These are phyloP conservation scores for Eledona agricola DNA, from an alignment of 2,888 invertebrate species.

Conservation along the genomic window DNA sequence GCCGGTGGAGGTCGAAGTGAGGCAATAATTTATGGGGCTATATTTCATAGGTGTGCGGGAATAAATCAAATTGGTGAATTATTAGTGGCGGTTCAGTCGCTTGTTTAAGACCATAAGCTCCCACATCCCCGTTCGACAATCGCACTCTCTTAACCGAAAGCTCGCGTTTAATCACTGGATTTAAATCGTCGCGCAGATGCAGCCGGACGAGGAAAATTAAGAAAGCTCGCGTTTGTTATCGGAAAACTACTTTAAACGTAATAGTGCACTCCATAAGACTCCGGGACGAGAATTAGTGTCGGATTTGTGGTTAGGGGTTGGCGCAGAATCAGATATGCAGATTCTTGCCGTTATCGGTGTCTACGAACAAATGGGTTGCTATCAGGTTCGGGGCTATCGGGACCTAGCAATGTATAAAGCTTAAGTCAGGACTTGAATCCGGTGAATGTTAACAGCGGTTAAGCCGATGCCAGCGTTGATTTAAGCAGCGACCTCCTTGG, in stretches of 20 bases:
- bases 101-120: constrained; percentile 55
- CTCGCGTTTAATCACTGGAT: constrained; percentile 41
- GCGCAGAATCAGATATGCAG: constrained; percentile 42
- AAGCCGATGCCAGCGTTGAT: constrained; percentile 31
- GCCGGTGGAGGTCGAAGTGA: constrained; percentile 36
- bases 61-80: constrained; percentile 54
- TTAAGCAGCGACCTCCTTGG: constrained; percentile 30
- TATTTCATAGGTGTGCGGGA: constrained; percentile 52
- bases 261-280: constrained; percentile 31
- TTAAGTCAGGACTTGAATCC: constrained; percentile 39
- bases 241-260: too few relatives aligned
- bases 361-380: constrained; percentile 43
- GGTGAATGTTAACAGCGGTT: constrained; percentile 40
- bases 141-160: constrained; percentile 45
- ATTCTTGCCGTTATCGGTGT: constrained; percentile 43
- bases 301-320: constrained; percentile 35
- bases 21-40: constrained; percentile 51
- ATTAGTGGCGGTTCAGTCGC: constrained; percentile 50
- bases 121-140: constrained; percentile 52
- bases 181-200: constrained; percentile 42
- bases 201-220: too few relatives aligned
- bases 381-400: constrained; percentile 38
- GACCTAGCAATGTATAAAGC: constrained; percentile 38
- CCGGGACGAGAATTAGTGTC: constrained; percentile 33
- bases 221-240: too few relatives aligned